Evolutionary conservation across 2,888 invertebrate genomes (phyloP).

Genomic region (Meiosimyza platycephala): DNA sequence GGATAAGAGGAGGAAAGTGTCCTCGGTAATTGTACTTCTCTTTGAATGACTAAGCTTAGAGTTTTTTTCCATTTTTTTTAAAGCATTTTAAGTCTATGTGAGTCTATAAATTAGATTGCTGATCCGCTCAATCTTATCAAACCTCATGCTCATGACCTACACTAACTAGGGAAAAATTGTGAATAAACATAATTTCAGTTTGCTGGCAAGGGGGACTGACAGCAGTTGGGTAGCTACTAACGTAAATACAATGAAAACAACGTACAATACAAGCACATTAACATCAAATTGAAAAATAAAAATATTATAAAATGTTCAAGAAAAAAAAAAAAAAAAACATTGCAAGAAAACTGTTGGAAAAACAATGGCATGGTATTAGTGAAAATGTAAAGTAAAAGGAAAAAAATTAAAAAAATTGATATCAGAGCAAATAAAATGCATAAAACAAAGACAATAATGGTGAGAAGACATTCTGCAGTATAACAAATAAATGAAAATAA

Average conservation of each 20-base stretch:
- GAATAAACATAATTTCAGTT: background rate
- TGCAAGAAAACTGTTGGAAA: no score
- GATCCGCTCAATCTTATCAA: no score
- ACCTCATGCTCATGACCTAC: no score
- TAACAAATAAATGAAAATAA: background rate
- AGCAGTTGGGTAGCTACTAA: background rate
- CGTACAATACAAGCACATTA: slow-evolving; percentile 32
- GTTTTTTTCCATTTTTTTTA: no score
- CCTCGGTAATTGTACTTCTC: no score
- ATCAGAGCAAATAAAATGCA: background rate
- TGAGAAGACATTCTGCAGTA: slow-evolving; percentile 8
- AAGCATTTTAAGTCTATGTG: no score
- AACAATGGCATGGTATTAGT: no score
- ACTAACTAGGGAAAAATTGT: background rate
- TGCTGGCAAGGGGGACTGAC: background rate
- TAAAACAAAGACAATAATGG: slow-evolving; percentile 11
- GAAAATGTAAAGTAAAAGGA: no score
- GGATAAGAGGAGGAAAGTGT: no score
- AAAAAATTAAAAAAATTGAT: no score
- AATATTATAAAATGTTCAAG: background rate
- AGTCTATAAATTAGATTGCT: no score
- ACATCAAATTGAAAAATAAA: slow-evolving; percentile 12
- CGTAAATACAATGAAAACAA: slow-evolving; percentile 23
- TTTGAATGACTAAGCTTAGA: no score
- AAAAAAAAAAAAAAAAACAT: background rate